A percentile compares a stretch with the other conserved stretches of the same genome.
These are phyloP conservation scores for Pogonocherus hispidulus DNA, from an alignment of 2,888 invertebrate genomes.

Conservation along the genomic window DNA sequence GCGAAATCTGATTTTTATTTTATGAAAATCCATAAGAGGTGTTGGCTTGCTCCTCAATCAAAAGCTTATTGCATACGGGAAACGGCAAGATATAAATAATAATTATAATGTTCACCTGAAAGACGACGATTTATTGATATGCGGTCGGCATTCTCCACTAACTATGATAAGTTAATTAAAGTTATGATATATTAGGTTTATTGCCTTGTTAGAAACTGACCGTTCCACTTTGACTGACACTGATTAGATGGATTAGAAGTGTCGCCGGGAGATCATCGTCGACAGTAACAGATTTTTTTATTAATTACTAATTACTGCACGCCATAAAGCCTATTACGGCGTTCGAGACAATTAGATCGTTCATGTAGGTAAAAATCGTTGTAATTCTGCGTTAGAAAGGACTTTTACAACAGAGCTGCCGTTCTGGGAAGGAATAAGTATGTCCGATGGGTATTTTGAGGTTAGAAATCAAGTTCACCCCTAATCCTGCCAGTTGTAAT, in stretches of 20 bases:
- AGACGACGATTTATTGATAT: not conserved
- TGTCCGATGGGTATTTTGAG: no score
- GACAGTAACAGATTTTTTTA: not conserved
- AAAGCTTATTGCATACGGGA: no score
- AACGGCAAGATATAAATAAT: no score
- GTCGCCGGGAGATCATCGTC: not conserved
- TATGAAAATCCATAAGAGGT: no score
- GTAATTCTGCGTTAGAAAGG: not conserved
- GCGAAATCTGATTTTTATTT: no score
- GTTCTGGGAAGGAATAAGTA: no score
- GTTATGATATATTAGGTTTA: constrained; percentile 33
- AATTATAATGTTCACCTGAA: not conserved
- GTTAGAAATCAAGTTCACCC: no score
- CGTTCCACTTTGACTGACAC: constrained; percentile 36
- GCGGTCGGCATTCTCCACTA: not conserved
- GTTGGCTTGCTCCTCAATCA: no score
- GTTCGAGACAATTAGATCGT: not conserved
- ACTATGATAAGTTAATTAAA: constrained; percentile 22
- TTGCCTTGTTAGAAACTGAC: constrained; percentile 40
- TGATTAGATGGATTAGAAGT: constrained; percentile 21
- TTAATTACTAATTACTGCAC: not conserved
- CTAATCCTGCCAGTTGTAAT: no score
- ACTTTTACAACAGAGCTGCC: not conserved
- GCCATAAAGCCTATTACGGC: not conserved
- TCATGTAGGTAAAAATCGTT: not conserved